A percentile compares a stretch with the other conserved stretches of the same genome.
Conservation (phyloP, 2,888 invertebrate species). For the Gymnosoma rotundatum region DNA sequence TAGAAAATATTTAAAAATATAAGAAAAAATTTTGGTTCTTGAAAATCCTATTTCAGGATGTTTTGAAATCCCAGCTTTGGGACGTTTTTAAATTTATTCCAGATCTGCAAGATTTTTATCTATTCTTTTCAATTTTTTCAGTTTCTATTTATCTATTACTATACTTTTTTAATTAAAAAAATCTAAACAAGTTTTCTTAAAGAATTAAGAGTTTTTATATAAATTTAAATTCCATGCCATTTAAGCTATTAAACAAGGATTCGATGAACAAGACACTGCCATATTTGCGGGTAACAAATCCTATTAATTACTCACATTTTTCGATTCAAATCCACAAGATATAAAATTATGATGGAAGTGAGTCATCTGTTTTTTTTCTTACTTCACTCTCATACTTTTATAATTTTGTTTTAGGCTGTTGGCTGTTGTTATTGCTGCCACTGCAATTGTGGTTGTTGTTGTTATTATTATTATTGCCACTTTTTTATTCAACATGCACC, state of each 20-base stretch:
- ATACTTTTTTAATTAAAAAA: no score
- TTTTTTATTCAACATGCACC: slow-evolving; percentile 36
- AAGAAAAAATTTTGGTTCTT: no score
- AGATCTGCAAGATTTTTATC: no score
- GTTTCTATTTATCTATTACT: no score
- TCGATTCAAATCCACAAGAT: background rate
- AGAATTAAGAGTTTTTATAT: slow-evolving; percentile 1
- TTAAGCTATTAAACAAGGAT: background rate
- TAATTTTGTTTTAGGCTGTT: background rate
- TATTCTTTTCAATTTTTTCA: no score
- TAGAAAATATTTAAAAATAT: no score
- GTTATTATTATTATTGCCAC: slow-evolving; percentile 5
- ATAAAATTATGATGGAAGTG: background rate
- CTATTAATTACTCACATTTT: slow-evolving; percentile 33
- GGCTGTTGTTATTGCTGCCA: no score
- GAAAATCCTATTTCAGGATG: no score
- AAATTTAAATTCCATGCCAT: slow-evolving; percentile 25
- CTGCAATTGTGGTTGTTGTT: background rate
- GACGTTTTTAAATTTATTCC: no score
- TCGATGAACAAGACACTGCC: background rate
- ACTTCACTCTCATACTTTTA: background rate
- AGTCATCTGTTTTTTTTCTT: slow-evolving; percentile 33
- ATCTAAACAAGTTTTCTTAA: background rate
- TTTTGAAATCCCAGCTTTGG: no score
- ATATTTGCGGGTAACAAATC: slow-evolving; percentile 18